Conservation (phyloP, 1,140 invertebrate species). For the Eupeodes corollae region DNA sequence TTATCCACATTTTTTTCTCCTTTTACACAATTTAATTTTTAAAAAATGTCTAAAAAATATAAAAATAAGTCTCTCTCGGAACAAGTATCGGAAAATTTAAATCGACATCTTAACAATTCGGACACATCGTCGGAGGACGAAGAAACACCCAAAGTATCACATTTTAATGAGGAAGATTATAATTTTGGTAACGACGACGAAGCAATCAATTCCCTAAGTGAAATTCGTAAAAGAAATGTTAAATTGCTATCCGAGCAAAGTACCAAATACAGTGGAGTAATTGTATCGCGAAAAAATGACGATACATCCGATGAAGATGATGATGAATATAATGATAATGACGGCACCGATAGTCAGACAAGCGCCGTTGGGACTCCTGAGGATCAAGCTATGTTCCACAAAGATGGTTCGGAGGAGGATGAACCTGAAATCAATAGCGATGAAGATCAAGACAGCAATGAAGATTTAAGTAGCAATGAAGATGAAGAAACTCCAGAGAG, state of each 20-base stretch:
- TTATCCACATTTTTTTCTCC: no score
- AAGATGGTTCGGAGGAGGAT: neutral
- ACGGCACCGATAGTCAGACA: constrained; percentile 3
- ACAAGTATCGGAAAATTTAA: constrained; percentile 5
- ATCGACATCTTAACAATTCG: constrained; percentile 19
- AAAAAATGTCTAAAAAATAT: no score
- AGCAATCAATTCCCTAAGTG: constrained; percentile 34
- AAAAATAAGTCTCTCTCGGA: neutral
- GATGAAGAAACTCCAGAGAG: constrained; percentile 32
- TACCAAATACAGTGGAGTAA: constrained; percentile 60
- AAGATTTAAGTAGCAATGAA: constrained; percentile 18
- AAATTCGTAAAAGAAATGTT: constrained; percentile 51
- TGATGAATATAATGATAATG: constrained; percentile 16
- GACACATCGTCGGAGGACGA: constrained; percentile 21
- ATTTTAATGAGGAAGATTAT: constrained; percentile 42
- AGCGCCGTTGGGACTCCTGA: constrained; percentile 3
- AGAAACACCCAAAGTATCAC: constrained; percentile 20
- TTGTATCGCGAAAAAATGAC: constrained; percentile 45
- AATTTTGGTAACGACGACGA: constrained; percentile 43
- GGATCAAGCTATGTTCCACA: constrained; percentile 13
- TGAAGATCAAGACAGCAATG: constrained; percentile 18
- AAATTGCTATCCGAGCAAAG: constrained; percentile 55
- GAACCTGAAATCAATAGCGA: constrained; percentile 13
- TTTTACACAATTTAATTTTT: no score
- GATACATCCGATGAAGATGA: constrained; percentile 20